A percentile compares a stretch with the other conserved stretches of the same genome.
These are phyloP conservation scores for Diorhabda elongata DNA, from an alignment of 1,140 invertebrate genomes.

Conservation along the genomic window DNA sequence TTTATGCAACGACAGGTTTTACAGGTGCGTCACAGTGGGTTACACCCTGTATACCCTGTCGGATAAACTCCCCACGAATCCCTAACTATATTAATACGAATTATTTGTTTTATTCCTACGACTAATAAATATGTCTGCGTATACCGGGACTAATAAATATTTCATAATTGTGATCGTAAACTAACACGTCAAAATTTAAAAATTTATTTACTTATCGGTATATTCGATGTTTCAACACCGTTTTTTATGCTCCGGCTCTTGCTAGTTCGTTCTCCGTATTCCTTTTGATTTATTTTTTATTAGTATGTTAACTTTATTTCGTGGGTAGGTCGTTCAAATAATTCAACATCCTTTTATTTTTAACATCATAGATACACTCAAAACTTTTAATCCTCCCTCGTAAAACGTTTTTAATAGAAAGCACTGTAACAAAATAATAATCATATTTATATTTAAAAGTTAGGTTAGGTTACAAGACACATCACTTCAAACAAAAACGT, in stretches of 20 bases:
- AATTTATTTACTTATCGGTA: slow-evolving; percentile 31
- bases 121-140: slow-evolving; percentile 39
- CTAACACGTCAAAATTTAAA: slow-evolving; percentile 32
- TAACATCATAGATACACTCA: not conserved
- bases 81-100: slow-evolving; percentile 39
- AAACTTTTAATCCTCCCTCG: no score
- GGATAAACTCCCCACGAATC: slow-evolving; percentile 31
- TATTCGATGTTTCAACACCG: slow-evolving; percentile 27
- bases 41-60: slow-evolving; percentile 23
- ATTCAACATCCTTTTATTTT: slow-evolving; percentile 8
- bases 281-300: slow-evolving; percentile 28
- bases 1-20: not conserved
- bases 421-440: no score
- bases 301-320: slow-evolving; percentile 13
- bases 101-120: slow-evolving; percentile 37
- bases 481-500: no score
- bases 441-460: no score
- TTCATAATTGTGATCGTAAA: slow-evolving; percentile 39
- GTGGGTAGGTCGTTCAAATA: slow-evolving; percentile 13
- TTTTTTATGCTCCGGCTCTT: slow-evolving; percentile 22
- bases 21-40: not conserved
- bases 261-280: slow-evolving; percentile 1
- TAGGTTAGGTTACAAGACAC: no score
- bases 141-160: slow-evolving; percentile 36
- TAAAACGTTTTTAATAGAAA: no score